phyloP scores from a whole-genome alignment of 2,888 invertebrate genomes.

The Caenorhabditis zanzibari region DNA sequence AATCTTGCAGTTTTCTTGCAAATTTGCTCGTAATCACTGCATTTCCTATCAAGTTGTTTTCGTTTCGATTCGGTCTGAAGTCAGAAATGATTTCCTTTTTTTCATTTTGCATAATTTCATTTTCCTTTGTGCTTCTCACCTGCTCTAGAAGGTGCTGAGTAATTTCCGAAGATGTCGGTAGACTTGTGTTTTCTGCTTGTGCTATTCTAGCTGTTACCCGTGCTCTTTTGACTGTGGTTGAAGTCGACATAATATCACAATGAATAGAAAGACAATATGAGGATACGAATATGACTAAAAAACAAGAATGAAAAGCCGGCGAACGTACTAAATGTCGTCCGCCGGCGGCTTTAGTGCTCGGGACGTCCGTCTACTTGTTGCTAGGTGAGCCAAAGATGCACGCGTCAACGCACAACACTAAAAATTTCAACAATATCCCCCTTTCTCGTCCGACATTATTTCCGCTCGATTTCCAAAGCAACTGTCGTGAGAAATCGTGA shows the following conservation, averaged over 20 bases:
- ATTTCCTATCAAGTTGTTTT: constrained; percentile 64
- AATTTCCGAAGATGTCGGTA: constrained; percentile 62
- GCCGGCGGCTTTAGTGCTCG: constrained; percentile 51
- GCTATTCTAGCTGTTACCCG: constrained; percentile 64
- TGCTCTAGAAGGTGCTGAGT: constrained; percentile 55
- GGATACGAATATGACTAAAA: background rate
- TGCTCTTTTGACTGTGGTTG: constrained; percentile 58
- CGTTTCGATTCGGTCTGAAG: constrained; percentile 65
- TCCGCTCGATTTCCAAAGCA: constrained; percentile 3
- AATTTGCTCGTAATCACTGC: constrained; percentile 65
- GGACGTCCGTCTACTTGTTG: constrained; percentile 32
- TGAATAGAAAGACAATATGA: constrained; percentile 17
- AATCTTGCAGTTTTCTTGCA: constrained; percentile 49
- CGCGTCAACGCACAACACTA: constrained; percentile 36
- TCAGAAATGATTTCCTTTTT: constrained; percentile 10
- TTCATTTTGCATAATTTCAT: background rate
- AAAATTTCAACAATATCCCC: constrained; percentile 10
- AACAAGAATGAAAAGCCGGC: constrained; percentile 30
- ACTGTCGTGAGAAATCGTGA: background rate
- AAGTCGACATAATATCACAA: constrained; percentile 51
- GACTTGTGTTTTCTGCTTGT: constrained; percentile 52
- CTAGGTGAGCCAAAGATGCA: constrained; percentile 52
- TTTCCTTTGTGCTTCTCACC: constrained; percentile 39
- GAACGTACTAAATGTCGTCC: constrained; percentile 59
- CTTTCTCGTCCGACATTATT: background rate